A percentile compares a stretch with the other conserved stretches of the same genome.
Conservation (phyloP, 2,888 invertebrate genomes). For the Apomyelois bistriatella region DNA sequence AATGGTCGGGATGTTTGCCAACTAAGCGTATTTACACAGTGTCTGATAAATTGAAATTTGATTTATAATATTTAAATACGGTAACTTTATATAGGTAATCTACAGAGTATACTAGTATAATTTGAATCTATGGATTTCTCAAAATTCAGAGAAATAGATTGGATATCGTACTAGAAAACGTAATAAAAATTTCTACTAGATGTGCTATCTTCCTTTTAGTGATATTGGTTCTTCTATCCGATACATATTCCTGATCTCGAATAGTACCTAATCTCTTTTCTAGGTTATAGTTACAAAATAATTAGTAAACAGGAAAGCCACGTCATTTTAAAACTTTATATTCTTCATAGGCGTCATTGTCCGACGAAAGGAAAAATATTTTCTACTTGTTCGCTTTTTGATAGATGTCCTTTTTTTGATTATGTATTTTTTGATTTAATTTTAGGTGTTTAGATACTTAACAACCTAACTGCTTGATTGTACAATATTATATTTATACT, state of each 20-base stretch:
- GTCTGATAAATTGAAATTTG: constrained; percentile 39
- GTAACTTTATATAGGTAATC: neutral
- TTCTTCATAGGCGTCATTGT: no score
- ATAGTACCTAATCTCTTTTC: neutral
- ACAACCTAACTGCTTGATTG: no score
- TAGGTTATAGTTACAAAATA: neutral
- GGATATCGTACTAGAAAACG: neutral
- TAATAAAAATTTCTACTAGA: neutral
- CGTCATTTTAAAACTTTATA: neutral
- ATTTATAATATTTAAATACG: constrained; percentile 26
- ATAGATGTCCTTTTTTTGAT: no score
- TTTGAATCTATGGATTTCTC: no score
- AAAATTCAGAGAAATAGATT: no score
- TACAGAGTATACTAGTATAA: no score
- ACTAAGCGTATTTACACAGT: constrained; percentile 48
- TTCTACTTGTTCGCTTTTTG: no score
- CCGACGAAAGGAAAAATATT: no score
- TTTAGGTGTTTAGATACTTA: no score
- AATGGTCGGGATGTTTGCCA: constrained; percentile 49
- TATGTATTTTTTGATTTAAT: no score
- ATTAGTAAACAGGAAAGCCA: neutral
- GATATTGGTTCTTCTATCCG: constrained; percentile 9
- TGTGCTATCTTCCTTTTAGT: neutral
- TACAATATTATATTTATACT: no score
- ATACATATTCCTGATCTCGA: constrained; percentile 5